These are phyloP conservation scores for Isoperla grammatica DNA, from an alignment of 2,888 invertebrate genomes.

Conservation along the genomic window DNA sequence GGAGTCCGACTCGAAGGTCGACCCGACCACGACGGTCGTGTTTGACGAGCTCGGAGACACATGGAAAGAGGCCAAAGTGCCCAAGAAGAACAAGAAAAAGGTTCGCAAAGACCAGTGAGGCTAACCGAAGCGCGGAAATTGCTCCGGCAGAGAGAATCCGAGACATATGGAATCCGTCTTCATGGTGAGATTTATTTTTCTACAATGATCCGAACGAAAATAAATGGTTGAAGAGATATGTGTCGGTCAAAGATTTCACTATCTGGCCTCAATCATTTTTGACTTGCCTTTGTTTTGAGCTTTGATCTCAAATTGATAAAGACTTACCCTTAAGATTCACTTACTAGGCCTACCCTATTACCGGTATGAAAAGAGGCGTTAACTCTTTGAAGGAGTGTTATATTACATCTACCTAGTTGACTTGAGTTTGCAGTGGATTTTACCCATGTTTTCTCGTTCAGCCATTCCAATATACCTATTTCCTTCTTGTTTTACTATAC, in stretches of 20 bases:
- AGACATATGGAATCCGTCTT: constrained; percentile 21
- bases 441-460: constrained; percentile 5
- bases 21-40: constrained; percentile 39
- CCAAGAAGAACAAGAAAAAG: constrained; percentile 72
- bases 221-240: background rate
- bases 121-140: constrained; percentile 43
- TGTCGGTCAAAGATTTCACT: background rate
- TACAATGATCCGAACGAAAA: constrained; percentile 20
- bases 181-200: constrained; percentile 28
- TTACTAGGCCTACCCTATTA: background rate
- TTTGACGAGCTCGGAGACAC: constrained; percentile 60
- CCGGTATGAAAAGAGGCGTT: background rate
- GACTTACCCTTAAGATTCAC: background rate
- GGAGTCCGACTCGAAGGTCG: constrained; percentile 25
- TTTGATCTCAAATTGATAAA: constrained; percentile 15
- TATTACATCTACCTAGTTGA: constrained; percentile 2
- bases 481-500: constrained; percentile 2
- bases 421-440: constrained; percentile 13
- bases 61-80: constrained; percentile 68
- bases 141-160: constrained; percentile 12
- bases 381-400: constrained; percentile 8
- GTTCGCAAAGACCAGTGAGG: constrained; percentile 63
- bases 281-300: constrained; percentile 19
- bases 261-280: constrained; percentile 11
- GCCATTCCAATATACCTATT: constrained; percentile 20